These are phyloP conservation scores for Micropterix aruncella DNA, from an alignment of 2,888 invertebrate genomes.

Conservation along the genomic window DNA sequence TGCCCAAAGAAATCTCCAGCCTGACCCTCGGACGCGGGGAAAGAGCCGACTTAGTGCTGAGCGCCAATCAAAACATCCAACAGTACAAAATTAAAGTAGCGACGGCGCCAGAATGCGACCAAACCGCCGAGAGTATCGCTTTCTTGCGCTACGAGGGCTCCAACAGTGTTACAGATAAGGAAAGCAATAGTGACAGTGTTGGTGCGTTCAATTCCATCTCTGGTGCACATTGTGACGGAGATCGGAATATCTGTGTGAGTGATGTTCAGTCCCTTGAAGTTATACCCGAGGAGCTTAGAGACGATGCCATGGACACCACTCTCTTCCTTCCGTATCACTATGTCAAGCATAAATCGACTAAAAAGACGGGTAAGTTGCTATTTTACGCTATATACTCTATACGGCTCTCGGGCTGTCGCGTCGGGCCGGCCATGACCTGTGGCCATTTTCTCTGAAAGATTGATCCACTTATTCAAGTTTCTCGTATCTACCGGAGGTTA, in stretches of 20 bases:
- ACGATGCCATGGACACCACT: constrained; percentile 30
- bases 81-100: constrained; percentile 47
- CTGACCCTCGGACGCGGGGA: constrained; percentile 56
- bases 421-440: neutral
- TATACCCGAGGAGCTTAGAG: constrained; percentile 34
- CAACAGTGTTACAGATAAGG: constrained; percentile 5
- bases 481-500: no score
- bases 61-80: constrained; percentile 39
- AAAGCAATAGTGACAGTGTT: constrained; percentile 2
- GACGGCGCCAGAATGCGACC: constrained; percentile 34
- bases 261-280: constrained; percentile 39
- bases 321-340: constrained; percentile 60
- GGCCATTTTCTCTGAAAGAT: no score
- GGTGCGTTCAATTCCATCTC: constrained; percentile 25
- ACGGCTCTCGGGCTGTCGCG: neutral
- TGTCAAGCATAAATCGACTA: constrained; percentile 29
- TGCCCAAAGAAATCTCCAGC: constrained; percentile 39
- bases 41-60: constrained; percentile 58
- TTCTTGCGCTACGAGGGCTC: constrained; percentile 29
- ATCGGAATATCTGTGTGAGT: constrained; percentile 39
- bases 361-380: constrained; percentile 29
- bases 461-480: no score
- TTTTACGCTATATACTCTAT: neutral
- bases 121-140: constrained; percentile 35
- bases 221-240: constrained; percentile 29